Evolutionary conservation across 2,888 invertebrate genomes (phyloP).

Genomic region (Scaptomyza caliginosa): DNA sequence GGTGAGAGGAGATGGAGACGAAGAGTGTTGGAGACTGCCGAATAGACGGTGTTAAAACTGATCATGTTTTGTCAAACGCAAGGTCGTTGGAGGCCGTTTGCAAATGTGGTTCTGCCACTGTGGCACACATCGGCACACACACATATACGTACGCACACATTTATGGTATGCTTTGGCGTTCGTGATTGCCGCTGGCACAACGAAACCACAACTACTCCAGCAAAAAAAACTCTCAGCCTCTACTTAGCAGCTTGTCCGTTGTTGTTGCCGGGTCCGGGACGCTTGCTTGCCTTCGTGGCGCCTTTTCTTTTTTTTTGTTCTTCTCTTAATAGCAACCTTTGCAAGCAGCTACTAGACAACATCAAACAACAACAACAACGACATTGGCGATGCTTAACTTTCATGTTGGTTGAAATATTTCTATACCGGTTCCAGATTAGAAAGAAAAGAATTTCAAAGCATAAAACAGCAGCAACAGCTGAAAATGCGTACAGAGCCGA

Average conservation of each 20-base stretch:
- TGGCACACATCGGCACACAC: slow-evolving; percentile 65
- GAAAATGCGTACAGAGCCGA: slow-evolving; percentile 38
- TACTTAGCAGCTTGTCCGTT: slow-evolving; percentile 63
- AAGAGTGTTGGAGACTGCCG: slow-evolving; percentile 23
- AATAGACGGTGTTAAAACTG: slow-evolving; percentile 72
- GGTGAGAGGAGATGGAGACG: slow-evolving; percentile 10
- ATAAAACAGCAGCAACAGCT: slow-evolving; percentile 54
- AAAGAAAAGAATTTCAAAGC: slow-evolving; percentile 75
- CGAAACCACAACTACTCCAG: slow-evolving; percentile 34
- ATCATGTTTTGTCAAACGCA: slow-evolving; percentile 81
- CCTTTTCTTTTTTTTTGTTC: slow-evolving; percentile 51
- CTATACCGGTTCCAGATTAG: slow-evolving; percentile 78
- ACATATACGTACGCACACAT: slow-evolving; percentile 1
- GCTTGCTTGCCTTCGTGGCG: slow-evolving; percentile 70
- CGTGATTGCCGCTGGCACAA: slow-evolving; percentile 64
- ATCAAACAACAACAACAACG: slow-evolving; percentile 20
- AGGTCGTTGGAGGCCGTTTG: slow-evolving; percentile 83
- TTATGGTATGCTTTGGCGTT: slow-evolving; percentile 45
- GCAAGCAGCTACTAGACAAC: slow-evolving; percentile 60
- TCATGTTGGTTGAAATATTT: slow-evolving; percentile 75
- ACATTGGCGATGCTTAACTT: slow-evolving; percentile 60
- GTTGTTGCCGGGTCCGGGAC: slow-evolving; percentile 52
- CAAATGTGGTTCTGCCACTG: slow-evolving; percentile 79
- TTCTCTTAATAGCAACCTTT: slow-evolving; percentile 50
- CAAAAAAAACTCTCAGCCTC: slow-evolving; percentile 37